A percentile compares a stretch with the other conserved stretches of the same genome.
These are phyloP conservation scores for Osmerus eperlanus DNA, from an alignment of 2,113 vertebrate genomes.

Conservation along the genomic window DNA sequence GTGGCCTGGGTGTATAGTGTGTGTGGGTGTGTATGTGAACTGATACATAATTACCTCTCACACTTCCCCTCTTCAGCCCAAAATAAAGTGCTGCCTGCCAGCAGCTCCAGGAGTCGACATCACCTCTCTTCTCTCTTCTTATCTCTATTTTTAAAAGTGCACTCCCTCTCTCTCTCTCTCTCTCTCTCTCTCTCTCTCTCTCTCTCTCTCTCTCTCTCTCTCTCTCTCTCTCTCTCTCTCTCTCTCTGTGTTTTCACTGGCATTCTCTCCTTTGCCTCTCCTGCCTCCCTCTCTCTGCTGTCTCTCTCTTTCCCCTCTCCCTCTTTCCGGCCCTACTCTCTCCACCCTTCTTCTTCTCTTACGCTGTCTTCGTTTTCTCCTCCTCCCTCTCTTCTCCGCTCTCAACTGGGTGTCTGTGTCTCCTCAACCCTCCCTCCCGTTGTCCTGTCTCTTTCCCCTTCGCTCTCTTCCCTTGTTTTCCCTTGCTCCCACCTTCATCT, in stretches of 20 bases:
- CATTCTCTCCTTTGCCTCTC: background rate
- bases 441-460: too few relatives aligned
- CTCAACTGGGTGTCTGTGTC: too few relatives aligned
- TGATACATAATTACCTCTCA: background rate
- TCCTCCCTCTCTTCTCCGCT: background rate
- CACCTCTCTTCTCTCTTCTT: background rate
- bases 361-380: background rate
- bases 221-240: background rate
- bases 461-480: too few relatives aligned
- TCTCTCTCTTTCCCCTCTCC: too few relatives aligned
- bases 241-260: too few relatives aligned
- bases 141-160: conserved; percentile 2
- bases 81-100: background rate
- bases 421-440: too few relatives aligned
- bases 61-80: conserved; percentile 1
- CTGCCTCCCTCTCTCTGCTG: too few relatives aligned
- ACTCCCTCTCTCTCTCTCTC: background rate
- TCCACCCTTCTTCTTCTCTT: too few relatives aligned
- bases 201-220: background rate
- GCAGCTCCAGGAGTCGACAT: background rate
- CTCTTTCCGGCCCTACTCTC: too few relatives aligned
- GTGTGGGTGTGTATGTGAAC: too few relatives aligned
- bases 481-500: too few relatives aligned
- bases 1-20: too few relatives aligned
- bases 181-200: background rate